Percentiles rank a stretch among this genome's conserved stretches.
Evolutionary conservation across 2,797 vertebrate species (phyloP).

Genomic region (Phrynocephalus vlangalii): DNA sequence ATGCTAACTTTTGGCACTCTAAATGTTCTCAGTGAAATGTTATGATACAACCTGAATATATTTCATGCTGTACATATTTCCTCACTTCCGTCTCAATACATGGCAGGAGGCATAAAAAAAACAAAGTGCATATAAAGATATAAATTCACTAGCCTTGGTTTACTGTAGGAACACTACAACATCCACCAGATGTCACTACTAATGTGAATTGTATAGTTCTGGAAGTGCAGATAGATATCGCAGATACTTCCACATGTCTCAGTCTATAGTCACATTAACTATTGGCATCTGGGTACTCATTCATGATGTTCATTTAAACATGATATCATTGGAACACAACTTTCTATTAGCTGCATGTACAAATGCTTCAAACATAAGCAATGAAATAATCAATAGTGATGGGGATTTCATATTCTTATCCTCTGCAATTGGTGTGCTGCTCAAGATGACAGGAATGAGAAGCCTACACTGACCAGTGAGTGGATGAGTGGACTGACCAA

Average conservation of each 20-base stretch:
- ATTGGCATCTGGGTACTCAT: not conserved
- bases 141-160: not conserved
- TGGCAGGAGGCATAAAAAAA: not conserved
- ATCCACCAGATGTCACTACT: not conserved
- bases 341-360: not conserved
- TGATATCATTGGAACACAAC: not conserved
- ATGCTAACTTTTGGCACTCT: not conserved
- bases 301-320: not conserved
- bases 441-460: too few relatives aligned
- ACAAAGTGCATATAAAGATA: not conserved
- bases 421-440: too few relatives aligned
- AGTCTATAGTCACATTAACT: not conserved
- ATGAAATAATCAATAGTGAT: not conserved
- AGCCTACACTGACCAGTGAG: too few relatives aligned
- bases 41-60: not conserved
- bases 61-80: slow-evolving; percentile 15
- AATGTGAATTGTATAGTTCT: not conserved
- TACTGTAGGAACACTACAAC: not conserved
- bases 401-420: too few relatives aligned
- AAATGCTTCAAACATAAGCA: not conserved
- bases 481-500: too few relatives aligned
- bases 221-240: not conserved
- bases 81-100: not conserved
- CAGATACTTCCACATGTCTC: not conserved
- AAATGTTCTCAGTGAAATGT: slow-evolving; percentile 5